Evolutionary conservation across 2,888 invertebrate species (phyloP).

Genomic region (Mimachlamys varia): DNA sequence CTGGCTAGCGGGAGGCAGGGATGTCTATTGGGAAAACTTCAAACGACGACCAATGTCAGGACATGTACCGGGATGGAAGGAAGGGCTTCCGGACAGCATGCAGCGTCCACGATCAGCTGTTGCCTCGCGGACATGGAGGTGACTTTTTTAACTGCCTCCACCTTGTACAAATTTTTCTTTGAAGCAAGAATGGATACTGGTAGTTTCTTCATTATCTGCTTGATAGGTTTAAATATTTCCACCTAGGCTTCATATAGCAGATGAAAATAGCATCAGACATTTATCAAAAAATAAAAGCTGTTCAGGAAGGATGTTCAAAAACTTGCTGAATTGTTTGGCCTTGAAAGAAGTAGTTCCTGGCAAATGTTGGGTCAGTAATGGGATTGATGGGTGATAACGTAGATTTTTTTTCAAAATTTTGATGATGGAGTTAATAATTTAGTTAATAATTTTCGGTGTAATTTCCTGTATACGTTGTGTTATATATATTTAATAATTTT

Average conservation of each 20-base stretch:
- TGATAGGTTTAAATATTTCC: not conserved
- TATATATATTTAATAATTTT: not conserved
- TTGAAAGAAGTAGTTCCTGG: too few relatives aligned
- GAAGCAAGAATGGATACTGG: not conserved
- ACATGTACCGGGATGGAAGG: constrained; percentile 78
- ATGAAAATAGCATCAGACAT: too few relatives aligned
- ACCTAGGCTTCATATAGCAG: not conserved
- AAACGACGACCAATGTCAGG: constrained; percentile 71
- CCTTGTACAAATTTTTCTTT: not conserved
- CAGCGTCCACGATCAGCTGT: constrained; percentile 71
- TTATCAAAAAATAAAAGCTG: too few relatives aligned
- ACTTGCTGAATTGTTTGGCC: too few relatives aligned
- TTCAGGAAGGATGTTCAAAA: too few relatives aligned
- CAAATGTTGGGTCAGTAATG: too few relatives aligned
- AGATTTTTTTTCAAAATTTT: too few relatives aligned
- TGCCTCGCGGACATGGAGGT: constrained; percentile 61
- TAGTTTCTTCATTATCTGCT: not conserved
- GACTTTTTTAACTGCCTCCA: not conserved
- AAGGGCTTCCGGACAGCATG: constrained; percentile 74
- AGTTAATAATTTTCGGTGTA: too few relatives aligned
- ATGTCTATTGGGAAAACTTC: constrained; percentile 74
- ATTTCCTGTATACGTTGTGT: not conserved
- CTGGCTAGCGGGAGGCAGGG: constrained; percentile 78
- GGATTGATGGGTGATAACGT: too few relatives aligned
- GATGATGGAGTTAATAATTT: too few relatives aligned